Evolutionary conservation across 1,140 invertebrate genomes (phyloP), one percentile per base, ranked within the genome.

Genomic region (Propsilocerus akamusi): DNA sequence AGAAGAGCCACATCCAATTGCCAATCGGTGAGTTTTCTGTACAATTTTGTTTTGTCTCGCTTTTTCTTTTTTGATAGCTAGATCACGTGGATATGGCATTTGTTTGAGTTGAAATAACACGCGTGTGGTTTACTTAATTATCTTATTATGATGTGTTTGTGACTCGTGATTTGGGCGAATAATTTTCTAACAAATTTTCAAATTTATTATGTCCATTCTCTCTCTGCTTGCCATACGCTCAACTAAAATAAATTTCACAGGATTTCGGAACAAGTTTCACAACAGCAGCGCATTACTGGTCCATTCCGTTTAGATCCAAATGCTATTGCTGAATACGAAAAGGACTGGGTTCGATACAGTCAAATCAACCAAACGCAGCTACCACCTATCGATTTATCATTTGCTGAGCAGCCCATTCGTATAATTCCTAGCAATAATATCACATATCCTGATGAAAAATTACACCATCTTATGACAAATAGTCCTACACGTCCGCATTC

Each of bases 281-380:
- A 30, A 23, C 28, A 23, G 14, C 11, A 26, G 12, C 71, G 69
- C 57, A 55, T 72, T 23, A 68, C 70, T 0, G 82, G 80, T 34
- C 80, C 81, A 7, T 86, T 83, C 59, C 74, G 79, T 11, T 59
- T 86, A 17, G 81, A 85, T 57, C 72, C 77, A 17, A 70, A 77
- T 46, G 69, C 83, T 23, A 71, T 85, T 53, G 70, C 76, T 17
- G 70, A 70, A 53, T 70, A 80, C 23, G 77, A 80, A 57, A 63
- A 60, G 34, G 61, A 60, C 49, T 61, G 63, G 63, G 57, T 58
- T 12, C 59, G 57, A 25, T 59, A 53, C 25, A 64, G 60, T 56
- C 60, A 63, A 52, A 60, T 61, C 41, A 56, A 55, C 20, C 60
- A 64, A 25, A 58, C 70, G 49, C 65, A 70, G 34, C 59, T 69